These are phyloP conservation scores for Mesorhabditis spiculigera DNA, from an alignment of 2,888 invertebrate genomes.

Conservation along the genomic window DNA sequence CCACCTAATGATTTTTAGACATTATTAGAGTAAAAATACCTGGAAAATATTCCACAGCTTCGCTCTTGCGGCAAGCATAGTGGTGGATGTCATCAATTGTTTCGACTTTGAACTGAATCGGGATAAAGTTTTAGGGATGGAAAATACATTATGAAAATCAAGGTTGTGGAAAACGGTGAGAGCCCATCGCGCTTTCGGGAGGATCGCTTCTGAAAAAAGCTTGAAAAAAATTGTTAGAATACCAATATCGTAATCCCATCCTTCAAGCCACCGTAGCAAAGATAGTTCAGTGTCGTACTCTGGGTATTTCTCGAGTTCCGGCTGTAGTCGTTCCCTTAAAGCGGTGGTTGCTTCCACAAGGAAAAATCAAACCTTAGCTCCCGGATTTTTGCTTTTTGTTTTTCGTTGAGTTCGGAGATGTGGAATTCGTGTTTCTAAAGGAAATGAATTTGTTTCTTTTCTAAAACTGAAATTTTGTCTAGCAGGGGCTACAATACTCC, in stretches of 20 bases:
- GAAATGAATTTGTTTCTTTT: no score
- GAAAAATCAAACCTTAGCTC: constrained; percentile 20
- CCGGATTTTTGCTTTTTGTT: constrained; percentile 30
- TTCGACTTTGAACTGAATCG: constrained; percentile 12
- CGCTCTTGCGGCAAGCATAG: constrained; percentile 25
- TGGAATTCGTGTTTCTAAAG: constrained; percentile 24
- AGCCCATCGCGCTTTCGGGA: constrained; percentile 29
- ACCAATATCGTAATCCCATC: constrained; percentile 53
- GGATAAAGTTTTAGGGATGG: not conserved
- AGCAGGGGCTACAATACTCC: no score
- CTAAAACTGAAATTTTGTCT: no score
- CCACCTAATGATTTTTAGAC: constrained; percentile 21
- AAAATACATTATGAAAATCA: constrained; percentile 14
- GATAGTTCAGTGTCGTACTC: constrained; percentile 47
- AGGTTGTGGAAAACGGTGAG: constrained; percentile 19
- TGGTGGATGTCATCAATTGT: constrained; percentile 39
- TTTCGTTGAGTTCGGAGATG: constrained; percentile 18
- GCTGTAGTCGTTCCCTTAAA: not conserved
- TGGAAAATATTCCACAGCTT: constrained; percentile 46
- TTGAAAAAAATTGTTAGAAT: constrained; percentile 19
- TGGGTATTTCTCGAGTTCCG: constrained; percentile 20
- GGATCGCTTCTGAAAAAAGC: constrained; percentile 24
- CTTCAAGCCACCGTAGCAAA: constrained; percentile 49
- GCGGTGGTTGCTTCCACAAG: not conserved
- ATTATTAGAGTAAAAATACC: constrained; percentile 18